These are phyloP conservation scores for Prionailurus viverrinus DNA, from an alignment of 2,113 vertebrate genomes.

Conservation along the genomic window DNA sequence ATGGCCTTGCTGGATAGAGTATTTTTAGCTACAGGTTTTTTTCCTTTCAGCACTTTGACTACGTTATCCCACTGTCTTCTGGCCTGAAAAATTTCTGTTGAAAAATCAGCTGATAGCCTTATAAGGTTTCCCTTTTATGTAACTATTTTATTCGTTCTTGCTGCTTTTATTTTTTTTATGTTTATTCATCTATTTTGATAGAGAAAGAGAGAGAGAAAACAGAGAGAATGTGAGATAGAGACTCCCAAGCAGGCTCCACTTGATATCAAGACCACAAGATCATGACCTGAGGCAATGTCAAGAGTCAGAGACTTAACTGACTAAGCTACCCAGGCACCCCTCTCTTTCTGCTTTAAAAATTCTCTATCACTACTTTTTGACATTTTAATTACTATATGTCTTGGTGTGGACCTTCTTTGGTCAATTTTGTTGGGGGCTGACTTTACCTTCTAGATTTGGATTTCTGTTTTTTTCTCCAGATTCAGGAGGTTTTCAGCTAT, in stretches of 20 bases:
- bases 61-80: background rate
- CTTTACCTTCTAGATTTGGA: background rate
- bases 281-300: no score
- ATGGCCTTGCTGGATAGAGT: background rate
- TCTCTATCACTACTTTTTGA: background rate
- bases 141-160: background rate
- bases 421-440: background rate
- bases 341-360: background rate
- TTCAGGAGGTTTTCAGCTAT: background rate
- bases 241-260: no score
- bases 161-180: no score
- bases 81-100: background rate
- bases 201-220: no score
- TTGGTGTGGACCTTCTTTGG: background rate
- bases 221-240: no score
- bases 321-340: no score
- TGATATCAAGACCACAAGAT: no score
- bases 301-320: no score
- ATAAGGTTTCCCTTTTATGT: background rate
- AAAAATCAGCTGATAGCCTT: background rate
- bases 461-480: background rate
- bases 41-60: background rate
- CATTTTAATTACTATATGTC: background rate
- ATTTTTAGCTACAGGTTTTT: background rate
- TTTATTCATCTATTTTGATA: no score